These are phyloP conservation scores for Silvanus unidentatus DNA, from an alignment of 2,888 invertebrate species.

Conservation along the genomic window DNA sequence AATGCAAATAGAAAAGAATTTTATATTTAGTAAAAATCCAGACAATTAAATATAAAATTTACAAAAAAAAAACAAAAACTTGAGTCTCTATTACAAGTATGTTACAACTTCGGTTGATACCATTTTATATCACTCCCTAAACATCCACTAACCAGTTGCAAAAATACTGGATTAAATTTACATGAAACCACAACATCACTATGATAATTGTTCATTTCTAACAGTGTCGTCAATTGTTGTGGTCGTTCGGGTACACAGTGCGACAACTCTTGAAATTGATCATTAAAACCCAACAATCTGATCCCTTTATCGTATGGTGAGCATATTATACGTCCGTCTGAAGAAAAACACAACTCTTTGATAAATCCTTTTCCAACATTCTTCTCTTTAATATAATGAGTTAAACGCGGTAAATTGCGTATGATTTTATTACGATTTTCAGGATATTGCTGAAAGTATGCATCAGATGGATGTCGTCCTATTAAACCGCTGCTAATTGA, in stretches of 20 bases:
- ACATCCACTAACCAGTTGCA: constrained; percentile 85
- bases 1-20: background rate
- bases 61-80: background rate
- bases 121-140: constrained; percentile 82
- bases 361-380: constrained; percentile 88
- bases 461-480: constrained; percentile 31
- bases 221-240: constrained; percentile 58
- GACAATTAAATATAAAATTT: background rate
- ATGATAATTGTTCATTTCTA: constrained; percentile 67
- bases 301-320: constrained; percentile 86
- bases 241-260: constrained; percentile 55
- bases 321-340: constrained; percentile 84
- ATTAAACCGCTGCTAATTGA: constrained; percentile 40
- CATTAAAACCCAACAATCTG: constrained; percentile 74
- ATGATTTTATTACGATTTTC: constrained; percentile 50
- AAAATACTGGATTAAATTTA: constrained; percentile 83
- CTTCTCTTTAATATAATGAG: constrained; percentile 79
- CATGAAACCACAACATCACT: constrained; percentile 81
- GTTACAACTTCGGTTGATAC: constrained; percentile 65
- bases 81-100: background rate
- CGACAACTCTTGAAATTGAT: constrained; percentile 71
- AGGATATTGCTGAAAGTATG: constrained; percentile 33
- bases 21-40: too few relatives aligned
- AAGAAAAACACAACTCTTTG: constrained; percentile 86
- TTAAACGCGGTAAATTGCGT: constrained; percentile 69